Evolutionary conservation across 2,888 invertebrate genomes (phyloP), one percentile per base, ranked within the genome.

Genomic region (Muscina levida): DNA sequence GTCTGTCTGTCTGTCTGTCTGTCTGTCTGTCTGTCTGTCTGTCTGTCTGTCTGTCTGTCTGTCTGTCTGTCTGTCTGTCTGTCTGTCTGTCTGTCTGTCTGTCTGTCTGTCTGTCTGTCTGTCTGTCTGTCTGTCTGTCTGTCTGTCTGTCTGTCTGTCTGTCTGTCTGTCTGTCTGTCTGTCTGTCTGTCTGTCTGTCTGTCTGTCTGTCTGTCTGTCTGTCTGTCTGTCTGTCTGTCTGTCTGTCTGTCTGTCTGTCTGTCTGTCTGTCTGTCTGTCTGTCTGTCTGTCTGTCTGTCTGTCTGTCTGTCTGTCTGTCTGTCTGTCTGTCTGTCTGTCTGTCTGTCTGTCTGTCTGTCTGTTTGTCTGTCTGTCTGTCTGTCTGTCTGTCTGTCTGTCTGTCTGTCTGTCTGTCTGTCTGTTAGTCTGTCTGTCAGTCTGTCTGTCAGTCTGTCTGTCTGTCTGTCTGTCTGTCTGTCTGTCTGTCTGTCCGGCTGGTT

Each of bases 311-410:
- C 39, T 39, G 39, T 39, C 39, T 39, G 39, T 39, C 39, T 39
- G 15, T n/a, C 24, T 56, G 56, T 56, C 24, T 56, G 56, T 22
- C 17, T 56, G 24, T 19, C 10, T 56, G 56, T 19, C 56, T 56
- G 56, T 56, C 56, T 19, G 56, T 56, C 56, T 56, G 56, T 19
- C 22, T 56, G 39, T n/a, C n/a, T n/a, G n/a, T n/a, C n/a, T n/a
- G n/a, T n/a, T n/a, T n/a, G n/a, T n/a, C n/a, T n/a, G n/a, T 39
- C 39, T 22, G n/a, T 2, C 26, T 2, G 59, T 24, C 22, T 59
- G 57, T 57, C 57, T 24, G 13, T 11, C 57, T n/a, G 26, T 24
- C 26, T 59, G 59, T 59, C 59, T 66, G 66, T 44, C 44, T 44
- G 10, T 66, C 44, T 65, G 39, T n/a, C 65, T 2, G 65, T 37